Base-by-base conservation (phyloP, 2,113 vertebrate species). In the Capra hircus region DNA sequence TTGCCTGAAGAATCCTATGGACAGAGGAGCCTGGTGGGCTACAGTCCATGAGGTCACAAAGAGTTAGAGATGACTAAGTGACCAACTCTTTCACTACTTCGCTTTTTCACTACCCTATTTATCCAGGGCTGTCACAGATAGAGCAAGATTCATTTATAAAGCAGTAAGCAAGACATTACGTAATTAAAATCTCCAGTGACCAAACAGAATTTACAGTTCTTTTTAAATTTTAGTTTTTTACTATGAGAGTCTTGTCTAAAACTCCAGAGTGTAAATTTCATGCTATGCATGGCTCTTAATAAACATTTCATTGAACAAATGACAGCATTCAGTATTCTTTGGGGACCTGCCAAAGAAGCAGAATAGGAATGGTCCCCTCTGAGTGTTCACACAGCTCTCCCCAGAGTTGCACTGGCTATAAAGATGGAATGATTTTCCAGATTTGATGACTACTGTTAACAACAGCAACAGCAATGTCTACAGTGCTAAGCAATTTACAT, bases 141-240 rank as follows among this genome's bases (percentile, higher is more conserved):
- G 0, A 15, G 21, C 0, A 2, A 84, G n/a, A 40, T 7, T 48
- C 48, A 67, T 59, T 17, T 55, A 43, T 12, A 57, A 64, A 64
- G 45, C 62, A 11, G 71, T 17, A 40, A 33, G n/a, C 15, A 57
- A 59, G 36, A 52, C n/a, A 25, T 48, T 33, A 83, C 53, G 83
- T 59, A 59, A 83, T 86, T 45, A 91, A 88, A n/a, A 52, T 80
- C 52, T 93, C 74, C 36, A 88, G n/a, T 5, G 50, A 88, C 53
- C 19, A 92, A 83, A 62, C 5, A 21, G 28, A 45, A 43, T 23
- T 30, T 81, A 13, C 59, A 78, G 15, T 55, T 71, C 10, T 40
- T 83, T 92, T 45, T 82, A 2, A 50, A 59, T 36, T 43, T 91
- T 67, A 19, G 21, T 33, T 74, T 64, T 62, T 67, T 36, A 30